Percentiles rank a stretch among this genome's conserved stretches.
These are phyloP conservation scores for Phymastichus coffea DNA, from an alignment of 1,140 invertebrate genomes.

Conservation along the genomic window DNA sequence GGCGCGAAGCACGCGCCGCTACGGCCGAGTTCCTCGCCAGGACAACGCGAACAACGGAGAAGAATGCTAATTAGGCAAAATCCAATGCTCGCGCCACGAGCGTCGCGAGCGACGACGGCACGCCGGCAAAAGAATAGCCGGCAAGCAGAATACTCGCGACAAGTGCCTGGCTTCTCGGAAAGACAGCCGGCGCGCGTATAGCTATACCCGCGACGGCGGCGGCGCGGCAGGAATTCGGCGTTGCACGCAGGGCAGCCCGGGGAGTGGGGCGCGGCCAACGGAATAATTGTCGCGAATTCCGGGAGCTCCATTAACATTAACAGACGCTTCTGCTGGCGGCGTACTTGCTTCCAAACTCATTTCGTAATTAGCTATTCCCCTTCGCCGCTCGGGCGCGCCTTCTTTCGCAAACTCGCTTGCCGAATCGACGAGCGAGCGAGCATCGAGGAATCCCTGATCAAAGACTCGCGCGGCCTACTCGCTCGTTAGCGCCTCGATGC, in stretches of 20 bases:
- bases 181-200: not conserved
- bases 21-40: no score
- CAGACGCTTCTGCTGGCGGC: not conserved
- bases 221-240: not conserved
- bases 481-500: no score
- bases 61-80: not conserved
- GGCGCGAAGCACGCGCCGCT: not conserved
- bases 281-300: constrained; percentile 26
- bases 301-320: constrained; percentile 30
- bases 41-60: not conserved
- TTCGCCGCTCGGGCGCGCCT: not conserved
- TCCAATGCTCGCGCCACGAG: not conserved
- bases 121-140: not conserved
- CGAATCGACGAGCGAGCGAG: not conserved
- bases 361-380: constrained; percentile 29
- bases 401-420: not conserved
- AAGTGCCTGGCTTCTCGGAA: no score
- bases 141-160: no score
- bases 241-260: not conserved
- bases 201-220: no score
- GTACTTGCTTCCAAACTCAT: constrained; percentile 20
- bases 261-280: not conserved
- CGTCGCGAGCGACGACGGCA: not conserved
- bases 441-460: not conserved
- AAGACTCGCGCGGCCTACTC: no score